These are phyloP conservation scores for Ceyx erithaca DNA, from an alignment of 2,797 vertebrate genomes.

Conservation along the genomic window DNA sequence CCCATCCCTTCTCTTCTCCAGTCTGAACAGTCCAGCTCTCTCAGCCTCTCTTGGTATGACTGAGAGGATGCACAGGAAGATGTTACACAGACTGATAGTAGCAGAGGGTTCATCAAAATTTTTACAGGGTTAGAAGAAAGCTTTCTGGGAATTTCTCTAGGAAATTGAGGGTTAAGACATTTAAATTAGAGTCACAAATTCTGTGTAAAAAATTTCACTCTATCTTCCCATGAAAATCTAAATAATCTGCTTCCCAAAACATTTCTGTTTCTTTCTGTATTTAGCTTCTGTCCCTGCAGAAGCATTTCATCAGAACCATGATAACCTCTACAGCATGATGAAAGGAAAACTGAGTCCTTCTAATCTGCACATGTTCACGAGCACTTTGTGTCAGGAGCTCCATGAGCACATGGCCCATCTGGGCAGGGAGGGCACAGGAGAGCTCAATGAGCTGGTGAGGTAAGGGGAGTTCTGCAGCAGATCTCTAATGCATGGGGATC, in stretches of 20 bases:
- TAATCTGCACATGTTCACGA: conserved; percentile 62
- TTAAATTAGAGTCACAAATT: not conserved
- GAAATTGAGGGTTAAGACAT: not conserved
- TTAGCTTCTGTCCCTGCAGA: conserved; percentile 81
- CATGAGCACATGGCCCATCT: conserved; percentile 74
- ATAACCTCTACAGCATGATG: conserved; percentile 74
- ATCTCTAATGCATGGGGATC: not conserved
- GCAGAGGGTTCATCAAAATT: not conserved
- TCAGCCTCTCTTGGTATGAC: not conserved
- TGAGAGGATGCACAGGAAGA: not conserved
- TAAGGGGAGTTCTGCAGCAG: conserved; percentile 54
- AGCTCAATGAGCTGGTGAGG: conserved; percentile 81
- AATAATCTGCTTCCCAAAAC: not conserved
- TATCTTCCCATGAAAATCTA: not conserved
- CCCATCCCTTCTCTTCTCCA: not conserved
- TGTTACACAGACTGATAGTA: not conserved
- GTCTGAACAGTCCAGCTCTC: not conserved
- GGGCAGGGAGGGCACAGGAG: conserved; percentile 61
- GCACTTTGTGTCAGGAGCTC: conserved; percentile 77
- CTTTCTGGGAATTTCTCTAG: not conserved
- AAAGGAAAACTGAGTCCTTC: conserved; percentile 80
- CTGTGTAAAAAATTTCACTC: not conserved
- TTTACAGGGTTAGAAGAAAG: not conserved
- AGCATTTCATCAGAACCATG: conserved; percentile 79
- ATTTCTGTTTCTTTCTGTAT: not conserved